Evolutionary conservation across 1,140 invertebrate species (phyloP), one percentile per base, ranked within the genome.

Genomic region (Drosophila mojavensis): DNA sequence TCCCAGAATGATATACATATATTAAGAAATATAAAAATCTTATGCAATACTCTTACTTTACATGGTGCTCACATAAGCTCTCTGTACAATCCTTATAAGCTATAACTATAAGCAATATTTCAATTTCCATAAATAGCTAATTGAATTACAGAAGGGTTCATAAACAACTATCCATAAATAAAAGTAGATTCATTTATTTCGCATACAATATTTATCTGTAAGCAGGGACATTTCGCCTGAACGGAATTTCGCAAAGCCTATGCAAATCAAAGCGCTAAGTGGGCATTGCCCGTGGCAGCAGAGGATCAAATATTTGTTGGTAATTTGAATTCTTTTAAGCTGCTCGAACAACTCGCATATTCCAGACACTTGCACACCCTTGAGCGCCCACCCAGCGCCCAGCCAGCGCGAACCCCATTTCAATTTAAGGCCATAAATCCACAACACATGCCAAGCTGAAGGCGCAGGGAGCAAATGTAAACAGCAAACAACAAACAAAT

Each of bases 341-440:
- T 56, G 78, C 79, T 83, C 63, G 50, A 65, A 59, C 51, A 61
- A 62, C 64, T 48, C 39, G 41, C 47, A 59, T 66, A 15, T 47
- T 13, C 28, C 67, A 55, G 4, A 10, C 72, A 86, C 80, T 88
- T 83, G 50, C 72, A 78, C 68, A 72, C 79, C 77, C 67, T 69
- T 75, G 75, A 24, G 67, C 64, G 78, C 68, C 43, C 55, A 64
- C 28, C 50, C 39, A 76, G 61, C 47, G 59, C 63, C 68, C 50
- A 64, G 24, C 50, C 45, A 76, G 61, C 47, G 59, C 63, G 68
- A 50, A 51, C 65, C 63, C 73, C 76, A 74, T 78, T 89, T 89
- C 51, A 78, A 62, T 75, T 65, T 51, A 58, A 75, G 65, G 74
- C 74, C 77, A 84, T 80, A 88, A 88, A 88, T 89, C 73, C 71